Conservation (phyloP, 2,113 vertebrate genomes). For the Redunca redunca region DNA sequence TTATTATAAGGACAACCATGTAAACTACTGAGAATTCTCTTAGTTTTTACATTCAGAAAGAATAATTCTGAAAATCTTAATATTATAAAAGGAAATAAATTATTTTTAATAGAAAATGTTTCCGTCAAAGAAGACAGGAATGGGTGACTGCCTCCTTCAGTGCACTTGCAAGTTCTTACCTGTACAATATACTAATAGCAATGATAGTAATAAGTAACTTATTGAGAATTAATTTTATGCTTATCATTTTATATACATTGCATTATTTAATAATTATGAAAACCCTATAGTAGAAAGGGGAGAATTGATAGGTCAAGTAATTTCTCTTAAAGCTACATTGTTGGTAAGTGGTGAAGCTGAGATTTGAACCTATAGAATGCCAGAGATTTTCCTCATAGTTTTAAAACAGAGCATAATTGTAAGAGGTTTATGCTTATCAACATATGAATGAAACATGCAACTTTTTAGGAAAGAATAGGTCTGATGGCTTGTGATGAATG, state of each 20-base stretch:
- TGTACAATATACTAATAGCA: background rate
- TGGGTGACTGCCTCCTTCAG: background rate
- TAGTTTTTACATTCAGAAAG: constrained; percentile 28
- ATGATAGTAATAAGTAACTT: background rate
- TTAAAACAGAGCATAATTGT: background rate
- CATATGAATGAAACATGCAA: constrained; percentile 24
- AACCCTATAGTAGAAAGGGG: background rate
- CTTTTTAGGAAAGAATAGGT: background rate
- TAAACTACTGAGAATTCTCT: background rate
- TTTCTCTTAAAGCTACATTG: background rate
- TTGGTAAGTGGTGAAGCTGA: background rate
- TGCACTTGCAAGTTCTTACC: background rate
- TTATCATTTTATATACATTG: constrained; percentile 16
- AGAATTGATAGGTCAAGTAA: constrained; percentile 19
- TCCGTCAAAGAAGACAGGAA: background rate
- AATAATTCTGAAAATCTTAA: constrained; percentile 3
- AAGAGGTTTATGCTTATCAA: background rate
- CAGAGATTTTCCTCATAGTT: background rate
- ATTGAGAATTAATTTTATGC: background rate
- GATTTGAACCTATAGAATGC: background rate
- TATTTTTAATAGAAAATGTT: constrained; percentile 19
- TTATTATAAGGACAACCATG: background rate
- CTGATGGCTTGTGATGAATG: constrained; percentile 6
- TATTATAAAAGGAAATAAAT: constrained; percentile 29
- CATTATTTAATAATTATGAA: constrained; percentile 20